Base-by-base conservation (phyloP, 37 sponge, comb jelly and placozoan species). In the Crambe crambe region DNA sequence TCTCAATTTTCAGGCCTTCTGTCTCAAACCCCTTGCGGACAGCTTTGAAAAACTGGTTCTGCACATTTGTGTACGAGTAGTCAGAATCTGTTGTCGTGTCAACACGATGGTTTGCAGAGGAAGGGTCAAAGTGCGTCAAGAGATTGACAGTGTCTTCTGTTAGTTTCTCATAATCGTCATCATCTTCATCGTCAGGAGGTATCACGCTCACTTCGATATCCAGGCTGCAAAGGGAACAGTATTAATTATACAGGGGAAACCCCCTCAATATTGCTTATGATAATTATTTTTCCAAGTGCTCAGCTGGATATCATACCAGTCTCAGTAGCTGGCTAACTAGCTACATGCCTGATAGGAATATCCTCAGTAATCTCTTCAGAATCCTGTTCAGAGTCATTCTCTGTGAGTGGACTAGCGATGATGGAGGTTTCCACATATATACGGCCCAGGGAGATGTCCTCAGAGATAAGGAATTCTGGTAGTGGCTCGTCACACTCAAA, bases 381-480 rank as follows among this genome's bases (percentile, higher is more conserved):
- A 22, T 40, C n/a, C 2, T 73, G 6, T 56, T 54, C 57, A 15
- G 12, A 18, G 3, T 73, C 74, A 20, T 73, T 56, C 30, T 73
- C 74, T 18, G 20, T 42, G 35, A 73, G 35, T 18, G 74, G 57
- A 54, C 74, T 73, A 30, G 74, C 42, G 17, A 73, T 56, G 56
- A 73, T 34, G 0, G 74, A 73, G 2, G 56, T 73, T 18, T 73
- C 57, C 21, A 56, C 42, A n/a, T 34, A 73, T 12, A 34, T 3
- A 1, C 1, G 41, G 12, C 37, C 70, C 30, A 81, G 70, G n/a
- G 51, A 42, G 21, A 82, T 54, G 4, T 42, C 42, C 58, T 83
- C 84, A 0, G 84, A 66, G 22, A 58, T 65, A 0, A 83, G 69
- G 32, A 74, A 54, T 37, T 66, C 77, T 69, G 83, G 65, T 17